Conservation (phyloP, 2,113 vertebrate genomes). For the Monopterus albus region DNA sequence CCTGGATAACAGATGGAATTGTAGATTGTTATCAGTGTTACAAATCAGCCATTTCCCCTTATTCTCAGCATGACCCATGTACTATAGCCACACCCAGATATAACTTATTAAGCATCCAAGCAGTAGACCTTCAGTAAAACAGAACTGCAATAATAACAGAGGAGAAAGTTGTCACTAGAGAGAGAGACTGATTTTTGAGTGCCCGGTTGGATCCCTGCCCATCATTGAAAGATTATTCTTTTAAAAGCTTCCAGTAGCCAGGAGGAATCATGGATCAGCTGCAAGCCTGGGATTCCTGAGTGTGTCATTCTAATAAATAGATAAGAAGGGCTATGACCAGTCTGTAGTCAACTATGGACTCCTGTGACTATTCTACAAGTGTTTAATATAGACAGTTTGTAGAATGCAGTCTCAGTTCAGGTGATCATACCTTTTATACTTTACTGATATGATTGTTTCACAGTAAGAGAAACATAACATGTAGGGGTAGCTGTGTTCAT, state of each 20-base stretch:
- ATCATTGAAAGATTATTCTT: slow-evolving; percentile 66
- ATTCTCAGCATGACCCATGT: slow-evolving; percentile 41
- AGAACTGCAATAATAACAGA: slow-evolving; percentile 27
- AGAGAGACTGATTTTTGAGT: slow-evolving; percentile 37
- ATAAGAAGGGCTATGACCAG: slow-evolving; percentile 15
- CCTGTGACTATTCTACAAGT: background rate
- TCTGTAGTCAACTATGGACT: slow-evolving; percentile 5
- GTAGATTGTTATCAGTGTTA: too few species aligned
- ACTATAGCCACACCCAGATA: slow-evolving; percentile 34
- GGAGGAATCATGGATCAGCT: slow-evolving; percentile 58
- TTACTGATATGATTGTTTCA: background rate
- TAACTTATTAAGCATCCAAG: slow-evolving; percentile 51
- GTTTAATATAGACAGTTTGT: background rate
- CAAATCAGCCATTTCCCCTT: too few species aligned
- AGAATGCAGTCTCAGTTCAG: slow-evolving; percentile 3
- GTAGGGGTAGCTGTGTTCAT: background rate
- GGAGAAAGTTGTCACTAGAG: slow-evolving; percentile 32
- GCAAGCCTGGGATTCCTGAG: slow-evolving; percentile 40
- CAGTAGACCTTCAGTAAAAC: slow-evolving; percentile 63
- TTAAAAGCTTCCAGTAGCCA: slow-evolving; percentile 69
- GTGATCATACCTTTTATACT: background rate
- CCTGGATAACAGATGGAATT: too few species aligned
- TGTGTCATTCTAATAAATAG: slow-evolving; percentile 62
- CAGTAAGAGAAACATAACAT: too few species aligned
- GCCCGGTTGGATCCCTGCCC: slow-evolving; percentile 66